Percentiles rank a stretch among this genome's conserved stretches.
phyloP scores from a whole-genome alignment of 2,797 vertebrate species.

The Danio albolineatus region DNA sequence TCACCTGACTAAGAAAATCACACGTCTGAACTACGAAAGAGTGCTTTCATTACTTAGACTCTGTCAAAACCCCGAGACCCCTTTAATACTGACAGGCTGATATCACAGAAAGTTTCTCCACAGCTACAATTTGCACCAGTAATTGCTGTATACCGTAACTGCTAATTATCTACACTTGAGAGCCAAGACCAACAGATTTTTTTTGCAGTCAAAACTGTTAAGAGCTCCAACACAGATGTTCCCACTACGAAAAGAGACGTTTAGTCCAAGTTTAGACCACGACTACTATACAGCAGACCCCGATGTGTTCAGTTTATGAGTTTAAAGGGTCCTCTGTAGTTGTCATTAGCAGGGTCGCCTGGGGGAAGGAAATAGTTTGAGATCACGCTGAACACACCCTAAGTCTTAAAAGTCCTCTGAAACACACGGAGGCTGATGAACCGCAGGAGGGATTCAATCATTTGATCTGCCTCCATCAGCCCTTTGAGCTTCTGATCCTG shows the following conservation, averaged over 20 bases:
- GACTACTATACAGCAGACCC: neutral
- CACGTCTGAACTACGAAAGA: constrained; percentile 32
- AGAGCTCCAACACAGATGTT: neutral
- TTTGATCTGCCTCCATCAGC: constrained; percentile 42
- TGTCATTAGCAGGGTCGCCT: constrained; percentile 23
- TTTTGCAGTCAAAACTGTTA: neutral
- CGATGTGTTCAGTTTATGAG: constrained; percentile 10
- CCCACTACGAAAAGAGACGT: neutral
- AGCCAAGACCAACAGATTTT: constrained; percentile 25
- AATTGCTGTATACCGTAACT: constrained; percentile 37
- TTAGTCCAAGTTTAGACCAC: neutral
- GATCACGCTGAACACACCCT: constrained; percentile 18
- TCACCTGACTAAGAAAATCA: constrained; percentile 45
- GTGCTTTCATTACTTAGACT: constrained; percentile 37
- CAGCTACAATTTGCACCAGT: constrained; percentile 37
- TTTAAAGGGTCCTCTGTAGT: constrained; percentile 31
- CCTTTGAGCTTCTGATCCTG: constrained; percentile 35
- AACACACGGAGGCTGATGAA: constrained; percentile 1
- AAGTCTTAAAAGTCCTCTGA: constrained; percentile 33
- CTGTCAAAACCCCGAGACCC: neutral
- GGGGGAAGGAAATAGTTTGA: constrained; percentile 25
- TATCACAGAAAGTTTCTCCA: constrained; percentile 29
- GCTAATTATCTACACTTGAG: constrained; percentile 5
- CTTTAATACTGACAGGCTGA: constrained; percentile 29
- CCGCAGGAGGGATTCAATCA: neutral